Base-by-base conservation (phyloP, 2,888 invertebrate species). In the Rambutsinella grinnellia region DNA sequence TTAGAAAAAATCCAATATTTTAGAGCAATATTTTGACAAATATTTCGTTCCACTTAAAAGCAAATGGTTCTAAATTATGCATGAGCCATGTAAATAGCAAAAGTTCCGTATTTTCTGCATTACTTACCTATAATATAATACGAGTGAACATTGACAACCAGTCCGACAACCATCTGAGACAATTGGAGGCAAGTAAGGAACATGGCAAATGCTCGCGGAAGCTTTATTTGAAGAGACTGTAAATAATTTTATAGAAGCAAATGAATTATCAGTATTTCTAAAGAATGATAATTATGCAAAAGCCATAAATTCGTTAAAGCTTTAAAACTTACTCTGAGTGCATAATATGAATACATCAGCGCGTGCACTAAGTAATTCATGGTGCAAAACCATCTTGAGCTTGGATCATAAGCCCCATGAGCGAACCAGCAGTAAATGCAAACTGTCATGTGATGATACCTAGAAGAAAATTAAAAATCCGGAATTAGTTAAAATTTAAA, bases 391-490 rank as follows among this genome's bases (percentile, higher is more conserved):
- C 82, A 82, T 15, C 82, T 63, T 36, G 79, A 79, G n/a, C 70
- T 68, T 17, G 79, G 80, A 53, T 82, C 81, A 63, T 79, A 65
- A 1, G 76, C 67, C 0, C 68, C 76, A 49, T 79, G 79, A n/a
- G 81, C 75, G 49, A 75, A 82, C 76, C 76, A 81, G 19, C 81
- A 79, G 49, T 79, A 81, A n/a, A 79, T 60, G 65, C 79, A 71
- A 8, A 82, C 82, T 2, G 76, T 78, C 27, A 80, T 70, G 58
- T 82, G 82, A 58, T 82, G 82, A 67, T 82, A 82, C 82, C 82
- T 80, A 5, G 26, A 53, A 28, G 21, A 60, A 54, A 36, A 51
- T 27, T n/a, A 15, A 36, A 23, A 36, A 6, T 44, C 21, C 15
- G 21, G 26, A 62, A 21, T 58, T 68, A 5, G 15, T 44, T 60